Percentiles rank a stretch among this genome's conserved stretches.
These are phyloP conservation scores for Palythoa caribaeorum DNA, from an alignment of 92 coral and sea anemone genomes.

Conservation along the genomic window DNA sequence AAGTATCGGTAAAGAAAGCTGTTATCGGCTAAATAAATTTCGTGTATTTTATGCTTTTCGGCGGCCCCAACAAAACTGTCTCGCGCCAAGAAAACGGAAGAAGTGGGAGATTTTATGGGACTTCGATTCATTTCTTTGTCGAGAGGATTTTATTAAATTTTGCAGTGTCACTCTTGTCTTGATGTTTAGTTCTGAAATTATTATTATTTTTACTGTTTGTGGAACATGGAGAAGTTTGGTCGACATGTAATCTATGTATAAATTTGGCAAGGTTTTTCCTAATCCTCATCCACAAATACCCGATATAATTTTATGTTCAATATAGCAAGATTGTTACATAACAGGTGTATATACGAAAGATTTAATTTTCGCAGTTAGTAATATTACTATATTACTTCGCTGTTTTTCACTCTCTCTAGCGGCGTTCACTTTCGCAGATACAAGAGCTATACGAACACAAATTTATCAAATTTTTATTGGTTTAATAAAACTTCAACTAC, in stretches of 20 bases:
- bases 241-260: neutral
- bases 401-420: neutral
- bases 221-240: slow-evolving; percentile 5
- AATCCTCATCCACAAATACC: neutral
- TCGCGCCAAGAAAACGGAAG: slow-evolving; percentile 14
- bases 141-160: neutral
- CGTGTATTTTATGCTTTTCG: neutral
- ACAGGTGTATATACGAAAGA: slow-evolving; percentile 27
- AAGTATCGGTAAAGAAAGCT: neutral
- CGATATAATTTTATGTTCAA: slow-evolving; percentile 1
- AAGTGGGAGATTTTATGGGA: neutral
- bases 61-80: slow-evolving; percentile 2
- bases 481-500: neutral
- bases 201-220: neutral
- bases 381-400: neutral
- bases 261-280: neutral
- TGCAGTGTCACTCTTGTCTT: neutral
- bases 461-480: neutral
- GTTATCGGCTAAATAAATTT: neutral
- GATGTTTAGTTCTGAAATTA: neutral
- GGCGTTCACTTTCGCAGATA: too few relatives aligned
- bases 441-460: neutral
- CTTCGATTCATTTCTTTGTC: slow-evolving; percentile 9
- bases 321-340: neutral
- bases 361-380: neutral